phyloP scores from a whole-genome alignment of 2,113 vertebrate species.

The Perca flavescens region DNA sequence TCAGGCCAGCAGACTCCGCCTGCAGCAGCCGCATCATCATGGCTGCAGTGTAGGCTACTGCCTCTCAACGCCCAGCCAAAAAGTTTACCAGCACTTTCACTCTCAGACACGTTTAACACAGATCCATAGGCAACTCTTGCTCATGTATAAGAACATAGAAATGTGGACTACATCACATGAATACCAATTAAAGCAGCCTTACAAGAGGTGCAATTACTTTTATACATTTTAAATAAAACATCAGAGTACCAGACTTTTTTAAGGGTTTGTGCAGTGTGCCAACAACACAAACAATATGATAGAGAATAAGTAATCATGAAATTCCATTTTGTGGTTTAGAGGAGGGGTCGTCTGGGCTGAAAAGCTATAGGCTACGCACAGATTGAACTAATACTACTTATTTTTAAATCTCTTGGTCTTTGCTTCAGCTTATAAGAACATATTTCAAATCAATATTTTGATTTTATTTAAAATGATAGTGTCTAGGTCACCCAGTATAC shows the following conservation, averaged over 20 bases:
- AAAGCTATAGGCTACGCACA: not conserved
- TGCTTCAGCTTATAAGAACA: not conserved
- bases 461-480: not conserved
- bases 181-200: not conserved
- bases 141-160: too few species aligned
- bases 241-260: not conserved
- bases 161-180: not conserved
- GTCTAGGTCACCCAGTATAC: not conserved
- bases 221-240: not conserved
- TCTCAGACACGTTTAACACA: not conserved
- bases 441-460: not conserved
- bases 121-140: fast-evolving
- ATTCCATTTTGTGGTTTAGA: not conserved
- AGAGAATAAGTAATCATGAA: not conserved
- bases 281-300: not conserved
- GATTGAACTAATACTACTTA: not conserved
- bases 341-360: not conserved
- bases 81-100: not conserved
- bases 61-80: not conserved
- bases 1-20: conserved; percentile 76
- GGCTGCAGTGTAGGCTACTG: conserved; percentile 22
- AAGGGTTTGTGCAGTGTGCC: not conserved
- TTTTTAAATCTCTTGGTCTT: not conserved
- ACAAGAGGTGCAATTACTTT: not conserved
- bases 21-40: conserved; percentile 66